Base-by-base conservation (phyloP, 2,888 invertebrate genomes). In the Rhingia campestris region DNA sequence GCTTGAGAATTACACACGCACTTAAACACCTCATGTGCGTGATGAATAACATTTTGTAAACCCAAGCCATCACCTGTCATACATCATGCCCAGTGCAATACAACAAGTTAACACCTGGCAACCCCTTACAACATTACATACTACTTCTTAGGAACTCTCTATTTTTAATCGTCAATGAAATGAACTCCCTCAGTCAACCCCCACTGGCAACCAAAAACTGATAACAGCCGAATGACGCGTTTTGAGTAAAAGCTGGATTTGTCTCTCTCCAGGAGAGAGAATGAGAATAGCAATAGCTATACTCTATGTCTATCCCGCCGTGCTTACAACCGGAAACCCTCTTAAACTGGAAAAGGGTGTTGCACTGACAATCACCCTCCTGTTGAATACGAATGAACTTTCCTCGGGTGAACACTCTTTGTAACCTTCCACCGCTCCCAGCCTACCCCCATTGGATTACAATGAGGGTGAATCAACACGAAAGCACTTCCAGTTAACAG, bases 301-400 rank as follows among this genome's bases (percentile, higher is more conserved):
- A 43, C 10, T 37, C 4, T 22, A 22, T 10, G 4, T 37, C 4
- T 22, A 22, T 10, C 6, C 33, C 9, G 1, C 7, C n/a, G 33
- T 9, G 32, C 37, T 5, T 51, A 30, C 37, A 32, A 66, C 7
- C 10, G 4, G 3, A 10, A 35, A 32, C 22, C 10, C 30, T 64
- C 58, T 59, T 49, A 22, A 10, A 75, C 39, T 56, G 64, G 22
- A 4, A 67, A 33, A 79, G 79, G 79, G 73, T 79, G 67, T 73
- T 79, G 79, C 73, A 67, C 63, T 30, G 67, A 67, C 58, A 82
- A 82, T 79, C 82, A 79, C 82, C 82, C 82, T 82, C 82, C 82
- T 82, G 82, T 82, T 82, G 82, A 82, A 82, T 79, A 79, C 79
- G 82, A 82, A 82, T 82, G 82, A 82, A 82, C 69, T 67, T 73